phyloP scores from a whole-genome alignment of 1,140 invertebrate genomes.

The Linepithema humile region DNA sequence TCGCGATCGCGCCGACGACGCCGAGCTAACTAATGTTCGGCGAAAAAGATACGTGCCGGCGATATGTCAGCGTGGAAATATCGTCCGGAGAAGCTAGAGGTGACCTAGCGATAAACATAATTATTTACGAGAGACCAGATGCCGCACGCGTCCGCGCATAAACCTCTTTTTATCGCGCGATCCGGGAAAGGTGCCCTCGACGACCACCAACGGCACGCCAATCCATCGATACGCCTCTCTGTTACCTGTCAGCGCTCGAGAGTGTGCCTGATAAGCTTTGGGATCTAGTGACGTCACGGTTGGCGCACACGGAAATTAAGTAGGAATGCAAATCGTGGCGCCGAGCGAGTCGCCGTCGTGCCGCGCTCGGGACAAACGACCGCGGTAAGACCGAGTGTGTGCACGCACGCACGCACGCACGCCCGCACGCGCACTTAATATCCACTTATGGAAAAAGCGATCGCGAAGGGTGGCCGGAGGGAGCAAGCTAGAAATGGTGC shows the following conservation, averaged over 20 bases:
- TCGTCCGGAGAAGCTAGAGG: background rate
- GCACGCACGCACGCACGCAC: conserved; percentile 23
- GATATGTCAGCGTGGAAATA: conserved; percentile 14
- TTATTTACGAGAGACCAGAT: conserved; percentile 29
- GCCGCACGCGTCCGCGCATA: background rate
- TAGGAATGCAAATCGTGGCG: conserved; percentile 74
- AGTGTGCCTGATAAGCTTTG: conserved; percentile 32
- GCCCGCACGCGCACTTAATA: conserved; percentile 9
- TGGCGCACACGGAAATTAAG: conserved; percentile 50
- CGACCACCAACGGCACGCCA: conserved; percentile 1
- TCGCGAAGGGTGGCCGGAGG: conserved; percentile 7
- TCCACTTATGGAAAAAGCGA: background rate
- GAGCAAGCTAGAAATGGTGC: background rate
- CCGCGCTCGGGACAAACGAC: background rate
- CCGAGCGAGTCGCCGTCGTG: conserved; percentile 36
- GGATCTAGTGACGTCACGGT: conserved; percentile 64
- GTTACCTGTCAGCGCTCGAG: conserved; percentile 49
- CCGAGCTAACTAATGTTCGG: background rate
- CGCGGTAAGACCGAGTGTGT: background rate
- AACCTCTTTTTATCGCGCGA: conserved; percentile 23
- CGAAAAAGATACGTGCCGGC: background rate
- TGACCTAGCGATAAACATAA: conserved; percentile 34
- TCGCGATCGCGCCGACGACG: background rate
- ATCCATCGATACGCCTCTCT: conserved; percentile 53
- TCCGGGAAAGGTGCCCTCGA: conserved; percentile 39